phyloP scores from a whole-genome alignment of 2,797 vertebrate species.

The Enteromius argenteus region DNA sequence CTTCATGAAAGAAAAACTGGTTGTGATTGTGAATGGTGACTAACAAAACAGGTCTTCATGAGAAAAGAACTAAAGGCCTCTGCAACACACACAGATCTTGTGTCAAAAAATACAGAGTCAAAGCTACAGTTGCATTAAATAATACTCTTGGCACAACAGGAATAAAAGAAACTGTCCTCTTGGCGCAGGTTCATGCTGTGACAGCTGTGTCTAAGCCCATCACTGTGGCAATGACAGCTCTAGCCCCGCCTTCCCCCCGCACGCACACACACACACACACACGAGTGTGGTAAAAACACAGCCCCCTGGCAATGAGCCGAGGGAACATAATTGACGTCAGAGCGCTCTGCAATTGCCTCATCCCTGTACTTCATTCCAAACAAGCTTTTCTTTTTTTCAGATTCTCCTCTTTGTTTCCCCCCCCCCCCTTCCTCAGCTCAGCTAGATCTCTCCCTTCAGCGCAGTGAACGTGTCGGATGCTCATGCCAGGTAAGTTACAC shows the following conservation, averaged over 20 bases:
- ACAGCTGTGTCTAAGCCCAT: constrained; percentile 72
- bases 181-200: constrained; percentile 57
- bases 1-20: neutral
- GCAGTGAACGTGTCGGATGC: constrained; percentile 46
- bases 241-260: constrained; percentile 31
- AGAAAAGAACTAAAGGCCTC: constrained; percentile 21
- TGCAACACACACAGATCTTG: constrained; percentile 28
- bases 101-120: constrained; percentile 14
- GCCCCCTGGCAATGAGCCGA: constrained; percentile 77
- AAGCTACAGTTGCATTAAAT: constrained; percentile 32
- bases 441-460: constrained; percentile 5
- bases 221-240: constrained; percentile 60
- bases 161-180: constrained; percentile 26
- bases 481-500: neutral
- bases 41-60: neutral
- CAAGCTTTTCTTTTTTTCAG: constrained; percentile 71
- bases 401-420: constrained; percentile 34
- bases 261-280: constrained; percentile 57
- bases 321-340: constrained; percentile 87
- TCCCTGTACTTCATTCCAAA: constrained; percentile 83
- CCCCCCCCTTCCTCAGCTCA: constrained; percentile 16
- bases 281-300: constrained; percentile 65
- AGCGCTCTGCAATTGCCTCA: constrained; percentile 81
- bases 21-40: neutral
- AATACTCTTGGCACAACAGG: constrained; percentile 6